Base-by-base conservation (phyloP, 2,888 invertebrate genomes). In the Stenotaenia linearis region DNA sequence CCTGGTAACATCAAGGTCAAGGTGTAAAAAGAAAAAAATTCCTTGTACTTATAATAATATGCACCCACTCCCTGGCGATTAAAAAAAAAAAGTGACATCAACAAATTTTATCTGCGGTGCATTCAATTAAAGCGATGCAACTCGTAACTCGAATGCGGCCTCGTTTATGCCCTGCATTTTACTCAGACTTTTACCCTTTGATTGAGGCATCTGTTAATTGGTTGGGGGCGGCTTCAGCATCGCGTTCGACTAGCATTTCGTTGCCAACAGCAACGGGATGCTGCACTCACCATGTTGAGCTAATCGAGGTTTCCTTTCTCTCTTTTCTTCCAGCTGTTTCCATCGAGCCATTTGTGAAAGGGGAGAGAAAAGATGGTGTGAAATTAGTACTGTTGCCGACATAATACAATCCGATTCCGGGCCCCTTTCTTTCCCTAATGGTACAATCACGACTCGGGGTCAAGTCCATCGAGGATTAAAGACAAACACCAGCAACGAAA, bases 141-240 rank as follows among this genome's bases (percentile, higher is more conserved):
- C 69, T 28, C 69, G n/a, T 69, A 69, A 69, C 69, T 25, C 28
- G 69, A 69, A 28, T 28, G 69, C 28, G 69, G 69, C 69, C 50
- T 69, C 69, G 69, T 69, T 25, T 28, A n/a, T 69, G 69, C 69
- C 69, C 28, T 12, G 69, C 69, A 28, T 69, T 69, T 69, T 28
- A 28, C 69, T 69, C 69, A 28, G 69, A 28, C 69, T 69, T 69
- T 69, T 69, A 69, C 69, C 28, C 69, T 69, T 69, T 69, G 69
- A 69, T 69, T 69, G 69, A 69, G 69, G 69, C 69, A 69, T 69
- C 69, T 69, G 69, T 69, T 69, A 69, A 69, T 69, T 69, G 69
- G 69, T 69, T 69, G 69, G n/a, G 69, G 69, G 69, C 69, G 69
- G 69, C n/a, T 23, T 69, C 45, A 4, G 45, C 45, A 15, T n/a